phyloP scores from a whole-genome alignment of 2,797 vertebrate species.

The Centroberyx gerrardi region DNA sequence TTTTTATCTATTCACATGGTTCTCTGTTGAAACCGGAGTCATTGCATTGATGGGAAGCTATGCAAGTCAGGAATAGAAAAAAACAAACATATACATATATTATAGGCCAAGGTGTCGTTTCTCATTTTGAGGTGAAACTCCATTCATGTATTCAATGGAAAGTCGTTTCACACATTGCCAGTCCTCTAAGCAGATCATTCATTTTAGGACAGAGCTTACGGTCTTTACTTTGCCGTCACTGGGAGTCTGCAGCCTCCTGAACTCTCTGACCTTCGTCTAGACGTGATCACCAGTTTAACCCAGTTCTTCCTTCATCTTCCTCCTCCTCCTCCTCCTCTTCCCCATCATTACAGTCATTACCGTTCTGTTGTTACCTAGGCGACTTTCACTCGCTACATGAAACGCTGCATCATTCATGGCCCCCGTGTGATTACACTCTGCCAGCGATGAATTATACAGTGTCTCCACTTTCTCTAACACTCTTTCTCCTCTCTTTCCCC shows the following conservation, averaged over 20 bases:
- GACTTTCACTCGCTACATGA: slow-evolving; percentile 11
- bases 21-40: neutral
- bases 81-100: neutral
- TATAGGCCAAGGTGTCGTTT: neutral
- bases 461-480: slow-evolving; percentile 24
- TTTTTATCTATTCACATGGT: too few relatives aligned
- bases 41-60: neutral
- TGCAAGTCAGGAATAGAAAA: neutral
- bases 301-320: slow-evolving; percentile 11
- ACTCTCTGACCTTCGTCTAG: slow-evolving; percentile 8
- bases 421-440: slow-evolving; percentile 29
- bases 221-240: neutral
- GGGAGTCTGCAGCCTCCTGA: neutral
- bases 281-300: slow-evolving; percentile 26
- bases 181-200: neutral
- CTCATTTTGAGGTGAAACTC: neutral
- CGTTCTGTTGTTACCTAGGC: slow-evolving; percentile 18
- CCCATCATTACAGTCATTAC: neutral
- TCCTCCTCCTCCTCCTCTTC: neutral
- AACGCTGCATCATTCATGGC: slow-evolving; percentile 64
- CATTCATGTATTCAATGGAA: neutral
- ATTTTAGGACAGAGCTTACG: neutral
- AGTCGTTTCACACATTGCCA: neutral
- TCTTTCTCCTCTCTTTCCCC: slow-evolving; percentile 18
- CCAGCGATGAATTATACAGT: slow-evolving; percentile 72